Base-by-base conservation (phyloP, 2,888 invertebrate genomes). In the Diabrotica balteata region DNA sequence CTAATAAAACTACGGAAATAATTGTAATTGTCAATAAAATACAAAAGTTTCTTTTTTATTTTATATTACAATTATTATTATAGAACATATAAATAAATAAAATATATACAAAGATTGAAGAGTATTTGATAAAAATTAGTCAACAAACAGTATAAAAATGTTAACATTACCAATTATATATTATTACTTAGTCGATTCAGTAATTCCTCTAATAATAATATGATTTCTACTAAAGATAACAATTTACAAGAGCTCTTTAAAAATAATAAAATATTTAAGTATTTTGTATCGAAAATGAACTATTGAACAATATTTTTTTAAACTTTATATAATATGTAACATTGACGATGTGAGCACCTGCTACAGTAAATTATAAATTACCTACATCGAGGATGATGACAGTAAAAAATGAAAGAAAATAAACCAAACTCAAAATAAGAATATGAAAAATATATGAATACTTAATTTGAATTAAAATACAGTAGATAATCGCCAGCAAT, bases 61-160 rank as follows among this genome's bases (percentile, higher is more conserved):
- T 57, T 57, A 17, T 57, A 57, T 57, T 57, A 17, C 45, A 57
- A 57, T 57, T 57, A 8, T 57, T 32, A 32, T 11, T 57, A 57
- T 57, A 57, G 55, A 57, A 57, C 55, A 57, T 57, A 71, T 71
- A 69, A 70, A 70, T 72, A 72, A 67, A 72, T 66, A 69, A 71
- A 71, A 61, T 67, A 67, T 65, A 66, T 70, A 71, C 69, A 71
- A 70, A 66, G 61, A 70, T 70, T 66, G 55, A 65, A 66, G 72
- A 72, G 72, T 72, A 72, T 72, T 72, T 57, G 67, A 69, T 72
- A 72, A 72, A 69, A 63, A 63, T 65, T 70, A 68, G 63, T 70
- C 64, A 68, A 69, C 65, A 67, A 70, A 70, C 58, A 42, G 68
- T 70, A 72, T 68, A 72, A 70, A 68, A 72, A 68, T 66, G 54